Evolutionary conservation across 2,113 vertebrate genomes (phyloP), one percentile per base, ranked within the genome.

Genomic region (Corythoichthys haematopterus): DNA sequence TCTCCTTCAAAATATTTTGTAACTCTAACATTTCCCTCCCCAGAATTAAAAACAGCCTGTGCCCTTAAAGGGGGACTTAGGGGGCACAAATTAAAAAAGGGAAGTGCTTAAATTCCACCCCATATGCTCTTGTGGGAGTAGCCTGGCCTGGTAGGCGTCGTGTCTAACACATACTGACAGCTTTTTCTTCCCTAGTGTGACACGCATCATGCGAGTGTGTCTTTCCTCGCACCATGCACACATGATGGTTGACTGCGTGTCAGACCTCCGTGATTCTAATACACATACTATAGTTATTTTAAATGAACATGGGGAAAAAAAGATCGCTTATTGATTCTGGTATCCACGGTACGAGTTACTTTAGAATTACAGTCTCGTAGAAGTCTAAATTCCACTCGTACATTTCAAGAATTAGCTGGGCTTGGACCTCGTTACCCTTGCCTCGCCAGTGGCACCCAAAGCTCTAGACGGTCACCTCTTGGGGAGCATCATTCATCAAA

Each of bases 191-290:
- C 63, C 74, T 70, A 74, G 72, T n/a, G 50, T 57, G 67, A 38
- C 78, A 53, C 61, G 84, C 82, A 79, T 87, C 33, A 33, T 15
- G 11, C 55, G 12, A 38, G 33, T 12, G 20, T 12, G 52, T 28
- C n/a, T 53, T 53, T 28, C n/a, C 15, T 51, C 50, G 12, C 16
- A 7, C 50, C 13, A 16, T 7, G 51, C 51, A 52, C 9, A 46
- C 36, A 70, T 85, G 86, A 87, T 83, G 86, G 80, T 82, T 73
- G 82, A 84, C 37, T 77, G 84, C 75, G 80, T 75, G 66, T 47
- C 20, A 28, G 20, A 28, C 20, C 20, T 28, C 20, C 20, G 1
- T 28, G 20, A 28, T 28, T 28, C 20, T 28, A 28, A 28, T 28
- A 28, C 20, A 28, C 20, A 28, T 28, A 28, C 20, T 28, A 28